Evolutionary conservation across 2,113 vertebrate genomes (phyloP).

Genomic region (Zonotrichia leucophrys): DNA sequence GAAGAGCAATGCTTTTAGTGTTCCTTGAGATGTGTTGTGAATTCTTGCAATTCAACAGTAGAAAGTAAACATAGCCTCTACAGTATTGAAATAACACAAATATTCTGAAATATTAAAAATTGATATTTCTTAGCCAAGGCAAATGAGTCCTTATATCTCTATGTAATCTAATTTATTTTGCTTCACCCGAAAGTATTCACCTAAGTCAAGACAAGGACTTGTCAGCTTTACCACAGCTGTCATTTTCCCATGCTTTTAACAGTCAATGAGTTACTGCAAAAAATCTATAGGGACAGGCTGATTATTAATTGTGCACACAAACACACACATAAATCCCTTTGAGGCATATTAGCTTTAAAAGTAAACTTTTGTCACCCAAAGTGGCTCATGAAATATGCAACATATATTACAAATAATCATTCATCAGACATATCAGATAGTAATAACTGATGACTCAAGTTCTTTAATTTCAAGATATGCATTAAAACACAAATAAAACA

Average conservation of each 20-base stretch:
- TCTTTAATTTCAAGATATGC: background rate
- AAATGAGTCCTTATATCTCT: background rate
- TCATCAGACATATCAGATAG: background rate
- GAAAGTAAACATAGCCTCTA: conserved; percentile 24
- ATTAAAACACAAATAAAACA: background rate
- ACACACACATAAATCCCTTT: background rate
- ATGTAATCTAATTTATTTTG: background rate
- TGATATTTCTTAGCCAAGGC: background rate
- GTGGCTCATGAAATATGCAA: background rate
- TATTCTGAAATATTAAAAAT: conserved; percentile 27
- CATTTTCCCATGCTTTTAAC: background rate
- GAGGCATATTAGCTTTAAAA: background rate
- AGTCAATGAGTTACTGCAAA: background rate
- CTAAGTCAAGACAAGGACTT: background rate
- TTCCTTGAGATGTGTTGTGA: conserved; percentile 5
- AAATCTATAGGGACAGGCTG: background rate
- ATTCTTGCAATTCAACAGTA: background rate
- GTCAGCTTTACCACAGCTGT: background rate
- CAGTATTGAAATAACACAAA: conserved; percentile 11
- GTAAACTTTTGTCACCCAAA: background rate
- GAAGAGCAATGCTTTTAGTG: conserved; percentile 15
- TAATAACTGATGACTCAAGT: background rate
- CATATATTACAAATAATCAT: background rate
- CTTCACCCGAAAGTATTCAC: background rate
- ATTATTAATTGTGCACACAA: background rate